phyloP scores from a whole-genome alignment of 2,888 invertebrate species.

The Lottia scabra region DNA sequence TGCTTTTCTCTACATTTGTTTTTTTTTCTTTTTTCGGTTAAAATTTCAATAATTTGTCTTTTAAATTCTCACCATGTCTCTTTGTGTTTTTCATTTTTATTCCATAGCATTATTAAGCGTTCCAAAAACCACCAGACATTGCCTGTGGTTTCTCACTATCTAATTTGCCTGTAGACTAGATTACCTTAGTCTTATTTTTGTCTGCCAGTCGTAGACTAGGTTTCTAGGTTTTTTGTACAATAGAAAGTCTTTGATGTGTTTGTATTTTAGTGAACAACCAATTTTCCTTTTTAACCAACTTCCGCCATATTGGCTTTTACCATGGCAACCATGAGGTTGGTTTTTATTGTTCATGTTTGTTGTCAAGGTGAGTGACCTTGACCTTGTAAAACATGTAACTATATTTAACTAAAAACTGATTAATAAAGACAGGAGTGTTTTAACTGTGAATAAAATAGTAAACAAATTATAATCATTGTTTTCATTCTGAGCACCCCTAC shows the following conservation, averaged over 20 bases:
- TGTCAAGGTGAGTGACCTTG: too few species aligned
- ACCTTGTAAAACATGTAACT: too few species aligned
- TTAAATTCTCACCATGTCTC: neutral
- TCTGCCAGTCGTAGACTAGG: neutral
- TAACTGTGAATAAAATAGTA: constrained; percentile 6
- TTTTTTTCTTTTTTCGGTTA: neutral
- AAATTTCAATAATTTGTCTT: neutral
- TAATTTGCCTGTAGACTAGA: constrained; percentile 5
- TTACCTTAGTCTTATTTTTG: neutral
- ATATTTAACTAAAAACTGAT: neutral
- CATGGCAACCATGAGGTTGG: neutral
- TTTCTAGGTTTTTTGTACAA: neutral
- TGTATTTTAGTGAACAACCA: neutral
- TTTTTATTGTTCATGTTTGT: too few species aligned
- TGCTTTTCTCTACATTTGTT: too few species aligned
- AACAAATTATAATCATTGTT: neutral
- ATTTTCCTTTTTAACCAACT: neutral
- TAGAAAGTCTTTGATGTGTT: constrained; percentile 3
- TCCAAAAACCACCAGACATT: neutral
- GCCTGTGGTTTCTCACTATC: neutral
- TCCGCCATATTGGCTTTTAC: neutral
- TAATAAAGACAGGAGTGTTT: neutral
- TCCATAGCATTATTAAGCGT: constrained; percentile 1
- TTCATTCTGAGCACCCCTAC: neutral
- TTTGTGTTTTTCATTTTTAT: neutral